Conservation (phyloP, 2,113 vertebrate genomes). For the Pygoscelis antarcticus region DNA sequence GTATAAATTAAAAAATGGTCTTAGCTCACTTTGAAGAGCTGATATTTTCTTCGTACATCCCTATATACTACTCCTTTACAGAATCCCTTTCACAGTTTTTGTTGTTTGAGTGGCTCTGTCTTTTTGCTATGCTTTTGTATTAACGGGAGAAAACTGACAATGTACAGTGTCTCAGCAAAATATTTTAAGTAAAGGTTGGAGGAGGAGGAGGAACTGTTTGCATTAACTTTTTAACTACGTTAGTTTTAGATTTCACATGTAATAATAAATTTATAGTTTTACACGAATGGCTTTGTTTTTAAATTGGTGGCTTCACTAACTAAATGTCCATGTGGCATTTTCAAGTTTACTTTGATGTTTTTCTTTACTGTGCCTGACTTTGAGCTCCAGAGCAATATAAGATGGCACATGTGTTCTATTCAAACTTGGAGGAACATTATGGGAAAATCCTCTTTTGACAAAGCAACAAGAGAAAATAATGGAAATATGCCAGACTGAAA, state of each 20-base stretch:
- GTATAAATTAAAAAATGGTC: background rate
- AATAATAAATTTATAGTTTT: background rate
- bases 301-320: background rate
- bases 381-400: background rate
- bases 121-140: background rate
- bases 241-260: background rate
- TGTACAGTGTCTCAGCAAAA: background rate
- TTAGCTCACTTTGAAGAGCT: background rate
- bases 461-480: constrained; percentile 17
- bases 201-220: background rate
- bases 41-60: background rate
- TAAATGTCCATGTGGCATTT: background rate
- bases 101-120: background rate
- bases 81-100: background rate
- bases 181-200: background rate
- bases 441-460: constrained; percentile 44
- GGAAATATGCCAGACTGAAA: constrained; percentile 44
- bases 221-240: background rate
- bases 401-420: background rate
- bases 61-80: background rate
- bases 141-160: background rate
- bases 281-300: background rate
- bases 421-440: background rate
- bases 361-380: background rate
- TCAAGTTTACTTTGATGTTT: background rate